These are phyloP conservation scores for Aphelinus atriplicis DNA, from an alignment of 1,140 invertebrate genomes.

Conservation along the genomic window DNA sequence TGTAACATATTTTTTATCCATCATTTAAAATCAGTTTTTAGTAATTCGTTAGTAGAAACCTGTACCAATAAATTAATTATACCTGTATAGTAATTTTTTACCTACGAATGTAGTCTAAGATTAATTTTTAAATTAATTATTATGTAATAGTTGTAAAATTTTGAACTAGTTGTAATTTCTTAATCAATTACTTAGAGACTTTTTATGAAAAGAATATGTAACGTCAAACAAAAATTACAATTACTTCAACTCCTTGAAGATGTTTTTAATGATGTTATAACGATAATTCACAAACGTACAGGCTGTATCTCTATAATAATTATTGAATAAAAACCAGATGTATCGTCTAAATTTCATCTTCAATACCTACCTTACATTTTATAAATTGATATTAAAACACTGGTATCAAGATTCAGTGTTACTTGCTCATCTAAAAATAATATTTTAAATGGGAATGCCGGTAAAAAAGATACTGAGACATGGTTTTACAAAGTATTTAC, in stretches of 20 bases:
- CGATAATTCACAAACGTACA: constrained; percentile 56
- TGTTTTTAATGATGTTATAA: constrained; percentile 53
- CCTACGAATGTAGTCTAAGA: constrained; percentile 39
- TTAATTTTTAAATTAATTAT: constrained; percentile 49
- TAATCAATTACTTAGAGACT: constrained; percentile 40
- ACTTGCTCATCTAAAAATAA: not conserved
- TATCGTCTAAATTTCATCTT: no score
- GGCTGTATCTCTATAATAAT: constrained; percentile 38
- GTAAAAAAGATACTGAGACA: no score
- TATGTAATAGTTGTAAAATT: constrained; percentile 46
- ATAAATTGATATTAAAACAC: no score
- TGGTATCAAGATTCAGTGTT: no score
- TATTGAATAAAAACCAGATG: no score
- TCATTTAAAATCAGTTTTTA: constrained; percentile 33
- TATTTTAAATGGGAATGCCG: not conserved
- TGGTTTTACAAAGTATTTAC: no score
- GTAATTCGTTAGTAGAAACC: constrained; percentile 37
- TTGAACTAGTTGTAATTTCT: constrained; percentile 49
- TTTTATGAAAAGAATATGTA: constrained; percentile 34
- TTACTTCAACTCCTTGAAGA: constrained; percentile 11
- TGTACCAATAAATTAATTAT: constrained; percentile 35
- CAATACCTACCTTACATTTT: no score
- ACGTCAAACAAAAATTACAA: constrained; percentile 9
- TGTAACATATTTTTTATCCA: constrained; percentile 48
- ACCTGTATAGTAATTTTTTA: constrained; percentile 46